These are phyloP conservation scores for Semnornis frantzii DNA, from an alignment of 2,113 vertebrate species.

Conservation along the genomic window DNA sequence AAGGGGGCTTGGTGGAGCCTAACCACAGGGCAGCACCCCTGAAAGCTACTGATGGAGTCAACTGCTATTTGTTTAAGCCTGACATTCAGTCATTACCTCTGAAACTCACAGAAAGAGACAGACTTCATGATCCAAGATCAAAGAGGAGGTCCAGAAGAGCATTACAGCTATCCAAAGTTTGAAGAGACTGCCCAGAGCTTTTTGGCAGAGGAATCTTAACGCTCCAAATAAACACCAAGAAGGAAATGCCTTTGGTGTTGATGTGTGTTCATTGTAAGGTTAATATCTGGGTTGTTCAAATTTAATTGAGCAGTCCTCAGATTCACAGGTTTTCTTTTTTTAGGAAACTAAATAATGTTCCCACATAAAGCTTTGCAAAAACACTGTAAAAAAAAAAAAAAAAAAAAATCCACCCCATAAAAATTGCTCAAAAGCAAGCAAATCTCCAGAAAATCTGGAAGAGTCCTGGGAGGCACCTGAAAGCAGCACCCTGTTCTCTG, in stretches of 20 bases:
- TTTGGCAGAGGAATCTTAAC: constrained; percentile 81
- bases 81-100: constrained; percentile 61
- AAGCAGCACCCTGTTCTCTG: background rate
- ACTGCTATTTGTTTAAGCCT: constrained; percentile 72
- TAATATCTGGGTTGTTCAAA: constrained; percentile 32
- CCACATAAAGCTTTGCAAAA: constrained; percentile 21
- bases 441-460: background rate
- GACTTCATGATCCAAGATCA: constrained; percentile 70
- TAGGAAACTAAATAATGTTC: constrained; percentile 34
- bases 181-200: constrained; percentile 83
- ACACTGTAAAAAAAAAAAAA: background rate
- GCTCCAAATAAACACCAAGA: constrained; percentile 64
- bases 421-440: constrained; percentile 9
- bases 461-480: background rate
- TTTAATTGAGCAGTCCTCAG: constrained; percentile 18
- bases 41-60: constrained; percentile 53
- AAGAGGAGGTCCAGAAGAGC: constrained; percentile 76
- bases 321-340: constrained; percentile 40
- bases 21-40: constrained; percentile 20
- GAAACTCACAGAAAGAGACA: constrained; percentile 67
- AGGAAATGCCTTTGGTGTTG: constrained; percentile 58
- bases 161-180: constrained; percentile 77
- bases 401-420: background rate
- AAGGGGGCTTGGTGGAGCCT: constrained; percentile 53
- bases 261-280: constrained; percentile 58